Evolutionary conservation across 30 jellyfish, hydroid and myxozoan species (phyloP).

Genomic region (Nemopilema nomurai): DNA sequence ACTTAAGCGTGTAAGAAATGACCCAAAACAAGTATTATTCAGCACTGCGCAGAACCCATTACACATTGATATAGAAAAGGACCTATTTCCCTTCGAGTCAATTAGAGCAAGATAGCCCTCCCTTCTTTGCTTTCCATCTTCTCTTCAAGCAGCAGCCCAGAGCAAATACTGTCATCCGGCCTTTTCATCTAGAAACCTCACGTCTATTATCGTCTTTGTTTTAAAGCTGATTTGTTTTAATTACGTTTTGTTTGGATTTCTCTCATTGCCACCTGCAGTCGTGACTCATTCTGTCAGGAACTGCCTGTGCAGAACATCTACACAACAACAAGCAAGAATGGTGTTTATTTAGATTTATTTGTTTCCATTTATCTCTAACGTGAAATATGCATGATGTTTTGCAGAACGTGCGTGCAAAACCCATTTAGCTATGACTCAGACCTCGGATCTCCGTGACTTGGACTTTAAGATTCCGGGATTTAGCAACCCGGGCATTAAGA

Average conservation of each 20-base stretch:
- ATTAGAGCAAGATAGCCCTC: too few species aligned
- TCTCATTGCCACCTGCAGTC: background rate
- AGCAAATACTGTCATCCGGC: background rate
- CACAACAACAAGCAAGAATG: background rate
- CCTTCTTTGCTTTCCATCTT: too few species aligned
- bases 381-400: background rate
- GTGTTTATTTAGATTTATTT: background rate
- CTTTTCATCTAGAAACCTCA: background rate
- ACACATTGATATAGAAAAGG: too few species aligned
- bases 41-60: too few species aligned
- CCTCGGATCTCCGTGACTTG: background rate
- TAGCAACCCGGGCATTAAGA: too few species aligned
- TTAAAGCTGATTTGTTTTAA: background rate
- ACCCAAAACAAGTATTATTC: too few species aligned
- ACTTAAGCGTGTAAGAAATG: too few species aligned
- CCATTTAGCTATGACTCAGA: background rate
- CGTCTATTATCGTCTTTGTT: background rate
- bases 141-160: too few species aligned
- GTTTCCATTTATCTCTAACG: background rate
- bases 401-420: background rate
- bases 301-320: background rate
- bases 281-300: background rate
- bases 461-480: too few species aligned
- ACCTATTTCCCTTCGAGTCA: too few species aligned
- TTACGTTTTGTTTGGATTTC: background rate